Base-by-base conservation (phyloP, 1,140 invertebrate genomes). In the Drosophila trapezifrons region DNA sequence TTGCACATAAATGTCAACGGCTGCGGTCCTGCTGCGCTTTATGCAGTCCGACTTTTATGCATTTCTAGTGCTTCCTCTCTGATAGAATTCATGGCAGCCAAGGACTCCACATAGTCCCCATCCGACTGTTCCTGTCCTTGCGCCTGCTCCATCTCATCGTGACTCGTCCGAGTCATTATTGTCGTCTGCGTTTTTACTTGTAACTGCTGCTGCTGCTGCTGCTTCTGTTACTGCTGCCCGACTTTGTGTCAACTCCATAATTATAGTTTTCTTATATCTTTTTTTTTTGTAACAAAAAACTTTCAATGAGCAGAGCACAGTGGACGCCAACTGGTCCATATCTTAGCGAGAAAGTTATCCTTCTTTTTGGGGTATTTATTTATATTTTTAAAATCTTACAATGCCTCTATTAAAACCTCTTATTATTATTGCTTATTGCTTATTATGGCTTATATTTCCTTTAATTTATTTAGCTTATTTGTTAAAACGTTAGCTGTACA, bases 191-290 rank as follows among this genome's bases (percentile, higher is more conserved):
- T 83, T 86, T 89, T 80, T 77, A 74, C 71, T 54, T 65, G 58
- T 55, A 55, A 55, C 52, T 55, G 52, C 40, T 54, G 54, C 29
- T 42, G 54, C 29, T 42, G 65, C 65, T 72, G 32, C 32, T 32
- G 55, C 58, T 49, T 47, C 54, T 73, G 38, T 59, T 60, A 47
- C 70, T 60, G 54, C 75, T 51, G 49, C 49, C 58, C 71, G 84
- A 89, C 84, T 89, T 77, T 89, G 84, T 84, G 77, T 89, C 84
- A 89, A 89, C 84, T 84, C 74, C 84, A 78, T 87, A 80, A 89
- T 89, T 89, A 87, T 89, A 76, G 73, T 77, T 80, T 86, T 73
- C 42, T 75, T 42, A 67, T 45, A 46, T 62, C 66, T 73, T 52
- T 46, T 42, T 54, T 59, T 57, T n/a, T 51, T 55, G 17, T 22